Conservation (phyloP, 2,888 invertebrate species). For the Melinopterus prodromus region DNA sequence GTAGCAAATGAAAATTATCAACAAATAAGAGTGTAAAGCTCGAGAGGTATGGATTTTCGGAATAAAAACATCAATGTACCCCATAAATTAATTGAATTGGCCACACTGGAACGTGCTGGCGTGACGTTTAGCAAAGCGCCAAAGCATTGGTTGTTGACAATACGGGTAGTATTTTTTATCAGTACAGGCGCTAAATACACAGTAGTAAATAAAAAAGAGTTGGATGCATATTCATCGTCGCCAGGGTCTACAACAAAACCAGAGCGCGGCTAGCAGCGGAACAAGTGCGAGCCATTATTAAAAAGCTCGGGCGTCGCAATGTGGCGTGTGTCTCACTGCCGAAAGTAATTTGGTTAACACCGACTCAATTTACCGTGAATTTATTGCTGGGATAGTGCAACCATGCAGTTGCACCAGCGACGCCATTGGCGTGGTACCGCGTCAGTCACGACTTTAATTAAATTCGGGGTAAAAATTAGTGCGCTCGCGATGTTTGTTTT, state of each 20-base stretch:
- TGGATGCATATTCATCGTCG: slow-evolving; percentile 22
- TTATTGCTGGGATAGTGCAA: slow-evolving; percentile 19
- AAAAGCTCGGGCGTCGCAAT: neutral
- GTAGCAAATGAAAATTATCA: no score
- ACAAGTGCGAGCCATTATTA: neutral
- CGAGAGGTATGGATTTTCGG: no score
- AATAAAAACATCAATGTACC: no score
- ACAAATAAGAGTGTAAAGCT: no score
- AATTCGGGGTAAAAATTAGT: slow-evolving; percentile 20
- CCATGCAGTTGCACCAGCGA: slow-evolving; percentile 10
- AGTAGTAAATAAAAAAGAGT: slow-evolving; percentile 18
- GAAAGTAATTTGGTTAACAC: slow-evolving; percentile 26
- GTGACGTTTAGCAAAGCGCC: neutral
- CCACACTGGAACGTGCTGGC: no score
- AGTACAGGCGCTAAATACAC: neutral
- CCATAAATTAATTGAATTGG: no score
- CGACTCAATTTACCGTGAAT: slow-evolving; percentile 23
- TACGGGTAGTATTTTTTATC: neutral
- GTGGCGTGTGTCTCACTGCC: slow-evolving; percentile 9
- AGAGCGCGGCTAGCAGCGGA: neutral
- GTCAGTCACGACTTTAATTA: slow-evolving; percentile 24
- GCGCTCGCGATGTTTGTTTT: neutral
- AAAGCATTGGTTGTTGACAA: neutral
- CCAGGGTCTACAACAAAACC: slow-evolving; percentile 10
- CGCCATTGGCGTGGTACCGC: slow-evolving; percentile 11